Evolutionary conservation across 2,113 vertebrate genomes (phyloP).

Genomic region (Bos indicus): DNA sequence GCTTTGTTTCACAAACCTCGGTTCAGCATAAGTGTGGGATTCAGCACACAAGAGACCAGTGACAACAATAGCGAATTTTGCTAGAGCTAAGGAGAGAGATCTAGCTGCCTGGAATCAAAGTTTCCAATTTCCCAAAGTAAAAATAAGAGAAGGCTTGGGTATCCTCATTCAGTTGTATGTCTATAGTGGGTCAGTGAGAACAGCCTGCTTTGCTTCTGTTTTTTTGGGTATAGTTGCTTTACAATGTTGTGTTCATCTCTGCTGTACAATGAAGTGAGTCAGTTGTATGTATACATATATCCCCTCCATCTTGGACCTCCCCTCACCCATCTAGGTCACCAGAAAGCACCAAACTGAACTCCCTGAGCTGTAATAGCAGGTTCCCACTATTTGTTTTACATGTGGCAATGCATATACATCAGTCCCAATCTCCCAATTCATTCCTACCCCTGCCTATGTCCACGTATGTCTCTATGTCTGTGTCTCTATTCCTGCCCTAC

Average conservation of each 20-base stretch:
- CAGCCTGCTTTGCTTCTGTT: neutral
- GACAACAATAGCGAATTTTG: neutral
- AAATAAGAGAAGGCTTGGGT: neutral
- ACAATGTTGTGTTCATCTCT: neutral
- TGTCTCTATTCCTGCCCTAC: neutral
- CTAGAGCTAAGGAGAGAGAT: neutral
- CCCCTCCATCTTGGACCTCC: neutral
- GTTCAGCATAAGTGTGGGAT: neutral
- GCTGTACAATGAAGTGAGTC: neutral
- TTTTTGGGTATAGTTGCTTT: fast-evolving
- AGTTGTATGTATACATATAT: neutral
- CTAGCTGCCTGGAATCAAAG: neutral
- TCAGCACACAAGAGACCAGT: neutral
- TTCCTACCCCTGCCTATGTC: no score
- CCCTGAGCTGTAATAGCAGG: neutral
- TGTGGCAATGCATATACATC: neutral
- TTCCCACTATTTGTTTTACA: neutral
- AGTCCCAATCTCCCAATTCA: neutral
- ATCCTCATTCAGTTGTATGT: neutral
- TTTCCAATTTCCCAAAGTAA: neutral
- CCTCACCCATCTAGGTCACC: neutral
- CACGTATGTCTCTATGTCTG: neutral
- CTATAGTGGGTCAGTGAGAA: neutral
- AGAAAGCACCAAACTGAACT: neutral
- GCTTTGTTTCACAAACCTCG: neutral